Evolutionary conservation across 2,797 vertebrate species (phyloP), one percentile per base, ranked within the genome.

Genomic region (Sebastes aleutianus): DNA sequence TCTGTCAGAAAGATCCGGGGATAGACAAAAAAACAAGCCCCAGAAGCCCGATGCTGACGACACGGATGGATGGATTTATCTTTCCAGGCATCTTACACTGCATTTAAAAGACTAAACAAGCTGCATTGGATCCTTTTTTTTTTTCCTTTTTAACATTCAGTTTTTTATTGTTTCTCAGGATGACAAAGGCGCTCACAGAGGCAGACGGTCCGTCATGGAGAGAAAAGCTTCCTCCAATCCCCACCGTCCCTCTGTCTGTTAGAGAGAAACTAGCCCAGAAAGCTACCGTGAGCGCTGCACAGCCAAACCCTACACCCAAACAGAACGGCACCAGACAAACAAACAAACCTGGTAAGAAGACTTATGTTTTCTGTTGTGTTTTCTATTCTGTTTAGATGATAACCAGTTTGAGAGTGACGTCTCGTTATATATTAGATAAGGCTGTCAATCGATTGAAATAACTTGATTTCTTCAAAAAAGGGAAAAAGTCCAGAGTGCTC

Each of bases 111-210:
- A 54, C 24, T 11, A 24, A 57, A 32, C 4, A 3, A 29, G 4
- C 11, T 5, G 5, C 29, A 24, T 64, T 31, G 8, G 16, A 8
- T 18, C 4, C 3, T 4, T 12, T 20, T 3, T 12, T 20, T 3
- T 54, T 14, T 1, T 2, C 5, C n/a, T 9, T 2, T 59, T 62
- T 34, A 7, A 47, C 43, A 18, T 29, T 56, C 3, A 8, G 22
- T 14, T 50, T n/a, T 26, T 24, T 22, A 3, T 11, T 3, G 59
- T 87, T 22, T 70, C 4, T 89, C 89, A 99, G 98, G 93, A 99
- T 98, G 97, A 97, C 96, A 11, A 97, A 97, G 93, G 97, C 93
- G 4, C 93, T 99, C 79, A 94, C 95, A 54, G 97, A 98, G 70
- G 95, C 94, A 3, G 96, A 98, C 22, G 98, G 98, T 0, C 89